Conservation (phyloP, 2,888 invertebrate species). For the Cyaniris semiargus region DNA sequence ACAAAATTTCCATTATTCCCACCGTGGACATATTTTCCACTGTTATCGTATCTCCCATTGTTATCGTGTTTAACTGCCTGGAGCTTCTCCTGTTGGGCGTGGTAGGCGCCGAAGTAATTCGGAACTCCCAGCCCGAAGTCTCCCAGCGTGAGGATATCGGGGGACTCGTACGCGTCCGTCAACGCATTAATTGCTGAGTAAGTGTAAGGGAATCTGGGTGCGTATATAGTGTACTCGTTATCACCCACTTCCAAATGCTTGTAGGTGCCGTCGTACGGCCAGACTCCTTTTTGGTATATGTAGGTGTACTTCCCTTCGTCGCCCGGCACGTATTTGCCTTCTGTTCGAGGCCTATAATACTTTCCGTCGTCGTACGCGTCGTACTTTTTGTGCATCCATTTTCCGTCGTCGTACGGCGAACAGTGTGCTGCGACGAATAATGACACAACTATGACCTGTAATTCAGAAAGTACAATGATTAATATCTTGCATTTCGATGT, state of each 20-base stretch:
- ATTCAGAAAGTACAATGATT: slow-evolving; percentile 36
- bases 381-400: slow-evolving; percentile 61
- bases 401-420: slow-evolving; percentile 57
- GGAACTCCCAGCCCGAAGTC: slow-evolving; percentile 52
- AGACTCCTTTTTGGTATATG: slow-evolving; percentile 47
- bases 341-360: slow-evolving; percentile 64
- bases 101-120: slow-evolving; percentile 49
- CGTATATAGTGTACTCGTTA: slow-evolving; percentile 61
- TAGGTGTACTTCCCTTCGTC: slow-evolving; percentile 52
- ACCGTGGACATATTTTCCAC: neutral
- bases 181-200: slow-evolving; percentile 61
- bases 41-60: neutral
- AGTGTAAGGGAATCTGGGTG: slow-evolving; percentile 64
- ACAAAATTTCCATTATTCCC: neutral
- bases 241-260: slow-evolving; percentile 46
- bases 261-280: slow-evolving; percentile 46
- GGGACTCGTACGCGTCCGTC: slow-evolving; percentile 62
- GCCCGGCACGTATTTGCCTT: slow-evolving; percentile 78
- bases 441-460: slow-evolving; percentile 57
- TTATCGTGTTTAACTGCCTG: neutral
- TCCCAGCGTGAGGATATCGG: slow-evolving; percentile 52
- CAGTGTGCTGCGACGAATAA: slow-evolving; percentile 53
- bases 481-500: neutral
- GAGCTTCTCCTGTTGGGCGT: neutral
- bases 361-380: slow-evolving; percentile 64